Conservation (phyloP, 2,888 invertebrate species). For the Erannis defoliaria region DNA sequence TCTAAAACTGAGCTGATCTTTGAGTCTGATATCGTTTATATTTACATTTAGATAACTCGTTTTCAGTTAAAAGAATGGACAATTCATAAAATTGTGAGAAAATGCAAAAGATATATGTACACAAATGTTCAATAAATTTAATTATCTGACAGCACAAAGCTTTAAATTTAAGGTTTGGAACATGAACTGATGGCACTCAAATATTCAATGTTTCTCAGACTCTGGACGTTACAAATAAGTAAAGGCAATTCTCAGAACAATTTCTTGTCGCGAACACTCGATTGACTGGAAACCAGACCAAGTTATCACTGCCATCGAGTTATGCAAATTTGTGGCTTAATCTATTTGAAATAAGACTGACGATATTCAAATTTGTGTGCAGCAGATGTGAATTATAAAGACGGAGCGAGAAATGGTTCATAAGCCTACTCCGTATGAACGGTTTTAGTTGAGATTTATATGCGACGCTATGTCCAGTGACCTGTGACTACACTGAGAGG, state of each 20-base stretch:
- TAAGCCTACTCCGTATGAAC: slow-evolving; percentile 43
- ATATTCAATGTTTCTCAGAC: slow-evolving; percentile 72
- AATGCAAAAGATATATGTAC: slow-evolving; percentile 19
- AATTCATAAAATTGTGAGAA: slow-evolving; percentile 20
- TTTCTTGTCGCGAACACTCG: slow-evolving; percentile 64
- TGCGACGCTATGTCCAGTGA: slow-evolving; percentile 60
- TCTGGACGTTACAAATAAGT: slow-evolving; percentile 63
- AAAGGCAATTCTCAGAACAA: slow-evolving; percentile 72
- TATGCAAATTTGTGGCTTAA: slow-evolving; percentile 61
- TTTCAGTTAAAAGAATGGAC: slow-evolving; percentile 8
- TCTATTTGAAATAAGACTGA: slow-evolving; percentile 57
- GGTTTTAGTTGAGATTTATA: slow-evolving; percentile 82
- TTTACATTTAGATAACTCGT: slow-evolving; percentile 14
- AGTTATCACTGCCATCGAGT: slow-evolving; percentile 47
- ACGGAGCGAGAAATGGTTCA: slow-evolving; percentile 77
- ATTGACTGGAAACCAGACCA: slow-evolving; percentile 63
- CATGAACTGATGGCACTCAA: slow-evolving; percentile 57
- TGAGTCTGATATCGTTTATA: slow-evolving; percentile 4
- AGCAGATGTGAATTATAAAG: slow-evolving; percentile 59
- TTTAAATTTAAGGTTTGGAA: slow-evolving; percentile 40
- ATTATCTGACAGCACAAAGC: slow-evolving; percentile 26
- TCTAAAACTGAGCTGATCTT: slow-evolving; percentile 13
- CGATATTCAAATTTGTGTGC: slow-evolving; percentile 38
- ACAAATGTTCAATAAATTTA: slow-evolving; percentile 34
- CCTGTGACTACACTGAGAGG: slow-evolving; percentile 45